Conservation (phyloP, 1,140 invertebrate species). For the Neoseiulus cucumeris region DNA sequence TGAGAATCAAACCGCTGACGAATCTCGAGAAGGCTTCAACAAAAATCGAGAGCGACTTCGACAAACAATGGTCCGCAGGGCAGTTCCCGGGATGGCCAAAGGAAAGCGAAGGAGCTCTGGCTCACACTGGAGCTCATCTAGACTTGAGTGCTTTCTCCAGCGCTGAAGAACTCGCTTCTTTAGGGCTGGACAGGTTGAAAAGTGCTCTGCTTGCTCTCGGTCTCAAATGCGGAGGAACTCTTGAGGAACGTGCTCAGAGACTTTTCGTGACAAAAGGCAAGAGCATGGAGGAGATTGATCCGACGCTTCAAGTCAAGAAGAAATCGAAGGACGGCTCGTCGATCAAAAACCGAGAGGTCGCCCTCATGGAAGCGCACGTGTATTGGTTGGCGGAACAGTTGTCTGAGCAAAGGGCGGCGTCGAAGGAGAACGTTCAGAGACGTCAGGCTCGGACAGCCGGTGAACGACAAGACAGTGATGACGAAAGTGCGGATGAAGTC, state of each 20-base stretch:
- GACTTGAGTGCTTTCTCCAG: slow-evolving; percentile 85
- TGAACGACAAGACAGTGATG: slow-evolving; percentile 76
- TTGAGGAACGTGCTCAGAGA: slow-evolving; percentile 87
- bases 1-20: slow-evolving; percentile 68
- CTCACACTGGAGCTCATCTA: slow-evolving; percentile 78
- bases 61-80: slow-evolving; percentile 65
- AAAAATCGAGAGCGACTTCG: slow-evolving; percentile 56
- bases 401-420: slow-evolving; percentile 60
- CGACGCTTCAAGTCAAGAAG: slow-evolving; percentile 67
- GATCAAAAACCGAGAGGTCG: slow-evolving; percentile 25
- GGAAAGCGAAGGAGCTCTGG: slow-evolving; percentile 76
- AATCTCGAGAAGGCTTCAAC: slow-evolving; percentile 58
- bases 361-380: slow-evolving; percentile 51
- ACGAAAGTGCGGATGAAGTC: slow-evolving; percentile 57
- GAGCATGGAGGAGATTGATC: slow-evolving; percentile 55
- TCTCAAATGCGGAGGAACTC: slow-evolving; percentile 88
- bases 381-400: slow-evolving; percentile 64
- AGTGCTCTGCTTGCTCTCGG: slow-evolving; percentile 91
- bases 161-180: slow-evolving; percentile 88
- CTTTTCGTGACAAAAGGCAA: slow-evolving; percentile 90
- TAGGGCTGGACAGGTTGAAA: slow-evolving; percentile 90
- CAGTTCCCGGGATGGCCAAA: slow-evolving; percentile 90
- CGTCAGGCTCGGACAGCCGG: slow-evolving; percentile 92
- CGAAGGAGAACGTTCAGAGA: slow-evolving; percentile 92
- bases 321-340: slow-evolving; percentile 41